Evolutionary conservation across 2,797 vertebrate genomes (phyloP), one percentile per base, ranked within the genome.

Genomic region (Streptopelia turtur): DNA sequence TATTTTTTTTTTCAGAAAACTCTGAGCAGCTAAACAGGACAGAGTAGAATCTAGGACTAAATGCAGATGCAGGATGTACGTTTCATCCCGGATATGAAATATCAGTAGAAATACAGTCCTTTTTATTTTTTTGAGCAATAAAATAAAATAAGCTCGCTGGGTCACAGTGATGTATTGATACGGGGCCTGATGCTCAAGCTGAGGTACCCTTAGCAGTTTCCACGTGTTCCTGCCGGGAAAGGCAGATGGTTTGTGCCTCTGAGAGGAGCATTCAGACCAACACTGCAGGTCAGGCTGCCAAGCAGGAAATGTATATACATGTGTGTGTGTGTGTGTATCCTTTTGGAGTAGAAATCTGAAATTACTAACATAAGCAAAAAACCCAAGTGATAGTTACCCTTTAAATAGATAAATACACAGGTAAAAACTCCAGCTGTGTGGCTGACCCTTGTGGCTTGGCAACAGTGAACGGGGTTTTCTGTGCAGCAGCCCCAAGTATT

Each of bases 371-470:
- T 16, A 27, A 72, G 45, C 52, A 86, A 43, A 89, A 95, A 79
- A 12, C 47, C 74, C 59, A 52, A 83, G 89, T 30, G 68, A 60
- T 30, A 39, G 63, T 71, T 83, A 50, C 45, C n/a, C 81, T 90
- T 87, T 72, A 90, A 90, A 89, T 66, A 93, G 82, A 87, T 70
- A 90, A 93, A 75, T 43, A 78, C 91, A 25, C 41, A 88, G 76
- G 85, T 93, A 57, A 47, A 47, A 92, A 65, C 35, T 93, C 76
- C 79, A 78, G 72, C 76, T 78, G 50, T 31, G 17, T 41, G 79
- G 72, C 71, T 80, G 87, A 64, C 84, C 90, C 71, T 31, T 5
- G 64, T 89, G 82, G 84, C 78, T 91, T 95, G 89, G 84, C 87
- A 89, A 47, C 49, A 92, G 18, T 70, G 77, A 89, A 83, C 85